Base-by-base conservation (phyloP, 2,888 invertebrate species). In the Trypoxylon attenuatum region DNA sequence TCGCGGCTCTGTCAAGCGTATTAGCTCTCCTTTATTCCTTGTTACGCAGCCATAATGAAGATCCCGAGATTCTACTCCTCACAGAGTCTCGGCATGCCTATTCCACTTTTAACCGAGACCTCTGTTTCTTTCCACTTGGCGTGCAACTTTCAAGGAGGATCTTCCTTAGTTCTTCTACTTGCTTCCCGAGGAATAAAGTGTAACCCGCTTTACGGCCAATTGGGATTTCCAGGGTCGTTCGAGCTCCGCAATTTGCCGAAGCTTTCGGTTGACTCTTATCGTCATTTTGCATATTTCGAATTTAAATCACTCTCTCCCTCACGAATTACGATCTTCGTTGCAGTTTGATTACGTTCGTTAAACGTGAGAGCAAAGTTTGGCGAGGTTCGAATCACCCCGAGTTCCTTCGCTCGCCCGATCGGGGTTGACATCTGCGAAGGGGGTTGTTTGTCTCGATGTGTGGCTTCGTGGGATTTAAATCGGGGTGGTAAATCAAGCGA, bases 1-100 rank as follows among this genome's bases (percentile, higher is more conserved):
- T 42, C 27, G 16, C 18, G n/a, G 4, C 19, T 27, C 47, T 39
- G 22, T 23, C 27, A 47, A 45, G 49, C 21, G 49, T 33, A 49
- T 49, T 33, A 47, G 18, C 47, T 22, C 8, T 41, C 42, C 46
- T 49, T 62, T 39, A 42, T 58, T 13, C 42, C 29, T 45, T 46
- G 42, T 58, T 21, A 5, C 15, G n/a, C 18, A 43, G 22, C 13
- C 25, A 18, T 43, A 49, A 57, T 50, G 23, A 50, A 61, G 18
- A 18, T 21, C 19, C 19, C 18, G 10, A 21, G n/a, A 43, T 43
- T n/a, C 43, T n/a, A 21, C 22, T n/a, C n/a, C n/a, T n/a, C n/a
- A n/a, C n/a, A n/a, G n/a, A n/a, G n/a, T n/a, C n/a, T n/a, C n/a
- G n/a, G n/a, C n/a, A n/a, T 13, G 33, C 33, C 33, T 33, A 33